Evolutionary conservation across 2,113 vertebrate species (phyloP).

Genomic region (Menura novaehollandiae): DNA sequence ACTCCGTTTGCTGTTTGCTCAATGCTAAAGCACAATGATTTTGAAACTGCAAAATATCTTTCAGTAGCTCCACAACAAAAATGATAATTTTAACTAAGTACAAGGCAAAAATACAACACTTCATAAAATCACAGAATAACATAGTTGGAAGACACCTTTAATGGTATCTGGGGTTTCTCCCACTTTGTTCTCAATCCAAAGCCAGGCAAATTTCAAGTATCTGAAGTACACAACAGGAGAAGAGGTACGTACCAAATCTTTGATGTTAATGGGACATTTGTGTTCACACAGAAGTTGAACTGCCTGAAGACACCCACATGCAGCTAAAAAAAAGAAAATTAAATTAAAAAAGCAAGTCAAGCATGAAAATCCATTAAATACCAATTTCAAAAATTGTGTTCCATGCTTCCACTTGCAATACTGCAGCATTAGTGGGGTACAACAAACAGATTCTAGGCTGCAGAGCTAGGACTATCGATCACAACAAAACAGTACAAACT

Average conservation of each 20-base stretch:
- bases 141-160: neutral
- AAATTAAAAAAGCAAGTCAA: neutral
- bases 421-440: neutral
- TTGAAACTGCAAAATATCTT: neutral
- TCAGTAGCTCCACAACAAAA: neutral
- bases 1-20: neutral
- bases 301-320: slow-evolving; percentile 78
- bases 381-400: neutral
- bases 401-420: neutral
- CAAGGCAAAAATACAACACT: neutral
- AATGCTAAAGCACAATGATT: neutral
- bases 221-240: neutral
- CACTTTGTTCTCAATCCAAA: neutral
- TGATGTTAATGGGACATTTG: slow-evolving; percentile 83
- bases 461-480: neutral
- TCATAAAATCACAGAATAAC: neutral
- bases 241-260: slow-evolving; percentile 83
- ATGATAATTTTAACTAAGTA: neutral
- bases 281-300: slow-evolving; percentile 88
- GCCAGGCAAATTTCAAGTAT: neutral
- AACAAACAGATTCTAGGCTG: neutral
- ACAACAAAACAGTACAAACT: neutral
- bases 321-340: slow-evolving; percentile 65
- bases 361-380: neutral
- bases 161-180: neutral